These are phyloP conservation scores for Apis florea DNA, from an alignment of 1,140 invertebrate species.

Conservation along the genomic window DNA sequence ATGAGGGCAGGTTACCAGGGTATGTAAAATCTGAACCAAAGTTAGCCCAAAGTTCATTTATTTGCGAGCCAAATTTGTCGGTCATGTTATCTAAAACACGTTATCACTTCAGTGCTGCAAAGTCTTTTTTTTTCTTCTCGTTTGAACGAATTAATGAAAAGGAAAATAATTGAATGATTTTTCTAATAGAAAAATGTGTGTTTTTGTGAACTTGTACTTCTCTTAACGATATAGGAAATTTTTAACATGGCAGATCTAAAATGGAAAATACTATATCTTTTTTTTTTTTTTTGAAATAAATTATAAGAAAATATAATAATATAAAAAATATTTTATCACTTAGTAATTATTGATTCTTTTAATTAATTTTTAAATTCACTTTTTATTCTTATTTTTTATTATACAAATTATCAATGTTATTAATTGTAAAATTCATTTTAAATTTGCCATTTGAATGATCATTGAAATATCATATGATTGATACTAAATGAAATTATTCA, in stretches of 20 bases:
- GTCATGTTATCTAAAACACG: slow-evolving; percentile 85
- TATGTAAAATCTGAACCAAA: slow-evolving; percentile 87
- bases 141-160: slow-evolving; percentile 5
- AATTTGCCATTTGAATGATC: slow-evolving; percentile 8
- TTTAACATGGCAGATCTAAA: not conserved
- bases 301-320: not conserved
- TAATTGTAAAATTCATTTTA: not conserved
- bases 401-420: not conserved
- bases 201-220: not conserved
- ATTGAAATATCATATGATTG: not conserved
- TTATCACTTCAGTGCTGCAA: slow-evolving; percentile 59
- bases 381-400: too few species aligned
- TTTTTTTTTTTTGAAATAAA: too few species aligned
- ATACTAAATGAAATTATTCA: not conserved
- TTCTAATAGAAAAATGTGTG: not conserved
- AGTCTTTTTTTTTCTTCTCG: slow-evolving; percentile 8
- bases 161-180: not conserved
- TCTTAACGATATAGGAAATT: not conserved
- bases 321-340: not conserved
- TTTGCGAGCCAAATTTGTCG: slow-evolving; percentile 86
- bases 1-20: slow-evolving; percentile 86
- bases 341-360: too few species aligned
- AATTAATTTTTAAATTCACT: too few species aligned
- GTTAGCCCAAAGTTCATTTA: slow-evolving; percentile 86
- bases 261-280: not conserved